A percentile compares a stretch with the other conserved stretches of the same genome.
Evolutionary conservation across 2,797 vertebrate species (phyloP).

Genomic region (Botia almorhae): DNA sequence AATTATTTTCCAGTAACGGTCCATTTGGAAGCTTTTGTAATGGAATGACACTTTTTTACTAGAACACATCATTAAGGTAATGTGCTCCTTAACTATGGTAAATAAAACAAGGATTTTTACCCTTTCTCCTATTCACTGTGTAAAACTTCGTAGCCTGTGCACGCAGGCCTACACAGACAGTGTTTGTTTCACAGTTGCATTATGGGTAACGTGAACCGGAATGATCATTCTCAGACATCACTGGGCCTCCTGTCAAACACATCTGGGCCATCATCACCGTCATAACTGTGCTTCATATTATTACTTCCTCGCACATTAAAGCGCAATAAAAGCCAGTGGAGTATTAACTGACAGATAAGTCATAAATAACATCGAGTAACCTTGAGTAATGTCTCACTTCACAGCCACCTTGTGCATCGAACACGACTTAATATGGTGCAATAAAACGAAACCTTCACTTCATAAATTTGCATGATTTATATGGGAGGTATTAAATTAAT

Average conservation of each 20-base stretch:
- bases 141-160: neutral
- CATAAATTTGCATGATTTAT: conserved; percentile 79
- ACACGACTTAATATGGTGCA: conserved; percentile 76
- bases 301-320: conserved; percentile 60
- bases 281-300: conserved; percentile 47
- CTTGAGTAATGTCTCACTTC: conserved; percentile 65
- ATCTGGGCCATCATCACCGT: conserved; percentile 54
- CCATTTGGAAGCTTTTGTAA: neutral
- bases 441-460: conserved; percentile 78
- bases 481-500: conserved; percentile 64
- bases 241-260: conserved; percentile 31
- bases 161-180: neutral
- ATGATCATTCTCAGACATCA: conserved; percentile 19
- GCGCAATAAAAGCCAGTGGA: conserved; percentile 58
- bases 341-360: conserved; percentile 66
- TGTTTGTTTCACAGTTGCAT: neutral
- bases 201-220: neutral
- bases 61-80: neutral
- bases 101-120: too few relatives aligned
- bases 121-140: too few relatives aligned
- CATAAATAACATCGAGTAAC: conserved; percentile 70
- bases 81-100: neutral
- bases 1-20: neutral
- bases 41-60: neutral
- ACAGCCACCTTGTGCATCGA: conserved; percentile 70